Evolutionary conservation across 2,888 invertebrate species (phyloP).

Genomic region (Muscina levida): DNA sequence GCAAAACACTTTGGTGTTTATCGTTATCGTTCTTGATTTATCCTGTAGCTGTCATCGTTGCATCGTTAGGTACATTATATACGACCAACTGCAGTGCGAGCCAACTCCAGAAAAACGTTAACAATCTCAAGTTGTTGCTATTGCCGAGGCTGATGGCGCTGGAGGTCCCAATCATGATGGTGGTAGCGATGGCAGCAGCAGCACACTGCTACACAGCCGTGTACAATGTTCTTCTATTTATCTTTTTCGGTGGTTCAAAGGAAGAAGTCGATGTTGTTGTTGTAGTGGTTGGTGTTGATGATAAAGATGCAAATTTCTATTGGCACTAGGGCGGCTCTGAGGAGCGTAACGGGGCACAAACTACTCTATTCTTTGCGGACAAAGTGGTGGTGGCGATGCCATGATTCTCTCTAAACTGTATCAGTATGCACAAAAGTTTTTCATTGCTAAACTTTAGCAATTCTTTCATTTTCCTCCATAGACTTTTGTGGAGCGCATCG

Average conservation of each 20-base stretch:
- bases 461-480: constrained; percentile 60
- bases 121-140: constrained; percentile 53
- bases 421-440: constrained; percentile 64
- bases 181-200: constrained; percentile 1
- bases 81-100: constrained; percentile 59
- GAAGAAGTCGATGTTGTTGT: constrained; percentile 3
- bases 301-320: constrained; percentile 66
- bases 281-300: constrained; percentile 50
- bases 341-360: constrained; percentile 35
- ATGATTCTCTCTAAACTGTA: constrained; percentile 61
- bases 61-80: constrained; percentile 68
- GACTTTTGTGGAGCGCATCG: constrained; percentile 47
- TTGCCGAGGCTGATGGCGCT: constrained; percentile 27
- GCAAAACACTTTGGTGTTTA: constrained; percentile 66
- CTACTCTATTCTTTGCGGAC: constrained; percentile 46
- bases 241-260: constrained; percentile 42
- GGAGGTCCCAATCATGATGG: background rate
- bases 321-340: constrained; percentile 53
- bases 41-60: constrained; percentile 70
- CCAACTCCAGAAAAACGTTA: constrained; percentile 61
- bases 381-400: constrained; percentile 47
- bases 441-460: constrained; percentile 65
- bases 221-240: background rate
- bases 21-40: constrained; percentile 70
- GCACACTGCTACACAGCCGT: too few species aligned